A percentile compares a stretch with the other conserved stretches of the same genome.
phyloP scores from a whole-genome alignment of 2,113 vertebrate genomes.

The Pangasianodon hypophthalmus region DNA sequence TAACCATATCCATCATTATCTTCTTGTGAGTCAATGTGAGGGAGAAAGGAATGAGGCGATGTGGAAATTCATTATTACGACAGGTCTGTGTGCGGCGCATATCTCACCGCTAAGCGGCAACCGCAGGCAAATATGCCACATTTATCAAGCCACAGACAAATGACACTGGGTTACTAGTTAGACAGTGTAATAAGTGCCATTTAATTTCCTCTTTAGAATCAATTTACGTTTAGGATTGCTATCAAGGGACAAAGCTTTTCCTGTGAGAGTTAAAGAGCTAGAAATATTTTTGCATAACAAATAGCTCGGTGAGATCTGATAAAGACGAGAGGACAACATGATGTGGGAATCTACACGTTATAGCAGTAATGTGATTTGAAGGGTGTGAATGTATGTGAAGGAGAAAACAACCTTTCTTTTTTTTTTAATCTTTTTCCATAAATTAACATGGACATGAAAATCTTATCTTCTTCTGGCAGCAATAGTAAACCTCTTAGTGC shows the following conservation, averaged over 20 bases:
- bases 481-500: background rate
- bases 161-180: constrained; percentile 72
- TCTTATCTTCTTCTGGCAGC: background rate
- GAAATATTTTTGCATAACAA: constrained; percentile 53
- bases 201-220: constrained; percentile 82
- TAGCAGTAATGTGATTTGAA: background rate
- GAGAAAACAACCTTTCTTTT: background rate
- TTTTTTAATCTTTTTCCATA: background rate
- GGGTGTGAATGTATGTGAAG: background rate
- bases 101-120: constrained; percentile 69
- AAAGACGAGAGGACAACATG: background rate
- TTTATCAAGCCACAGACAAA: constrained; percentile 78
- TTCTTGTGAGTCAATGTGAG: constrained; percentile 58
- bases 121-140: constrained; percentile 69
- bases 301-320: background rate
- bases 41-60: constrained; percentile 53
- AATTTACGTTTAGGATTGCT: constrained; percentile 78
- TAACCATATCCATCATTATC: constrained; percentile 68
- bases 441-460: background rate
- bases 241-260: constrained; percentile 75
- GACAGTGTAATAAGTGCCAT: constrained; percentile 78
- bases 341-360: background rate
- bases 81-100: constrained; percentile 57
- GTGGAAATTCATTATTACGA: constrained; percentile 60
- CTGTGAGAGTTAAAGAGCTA: constrained; percentile 70